Conservation (phyloP, 2,888 invertebrate species). For the Eupithecia pulchellata region DNA sequence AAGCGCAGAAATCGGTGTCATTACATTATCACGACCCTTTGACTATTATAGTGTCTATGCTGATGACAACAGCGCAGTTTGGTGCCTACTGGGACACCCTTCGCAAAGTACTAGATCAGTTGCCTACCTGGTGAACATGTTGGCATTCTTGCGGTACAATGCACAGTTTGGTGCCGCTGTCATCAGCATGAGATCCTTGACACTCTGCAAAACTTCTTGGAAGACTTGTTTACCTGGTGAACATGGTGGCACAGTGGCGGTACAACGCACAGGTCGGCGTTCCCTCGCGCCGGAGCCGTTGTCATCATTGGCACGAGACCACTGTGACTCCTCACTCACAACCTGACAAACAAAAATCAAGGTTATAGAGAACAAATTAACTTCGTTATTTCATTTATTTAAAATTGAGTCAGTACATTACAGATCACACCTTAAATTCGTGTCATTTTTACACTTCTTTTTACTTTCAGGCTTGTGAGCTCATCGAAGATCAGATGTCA, state of each 20-base stretch:
- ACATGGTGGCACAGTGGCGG: constrained; percentile 71
- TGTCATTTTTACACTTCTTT: too few relatives aligned
- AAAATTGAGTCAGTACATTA: too few relatives aligned
- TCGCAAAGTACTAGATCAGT: too few relatives aligned
- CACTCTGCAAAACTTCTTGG: not conserved
- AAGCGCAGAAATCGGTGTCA: not conserved
- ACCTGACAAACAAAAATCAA: constrained; percentile 48
- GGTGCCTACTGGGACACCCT: too few relatives aligned
- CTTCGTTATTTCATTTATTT: not conserved
- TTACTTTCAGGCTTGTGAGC: too few relatives aligned
- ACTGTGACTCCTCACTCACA: constrained; percentile 52
- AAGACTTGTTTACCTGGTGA: constrained; percentile 69
- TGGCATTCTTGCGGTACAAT: not conserved
- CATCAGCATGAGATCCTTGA: not conserved
- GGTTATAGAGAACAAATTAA: not conserved
- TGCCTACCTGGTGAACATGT: not conserved
- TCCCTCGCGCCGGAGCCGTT: constrained; percentile 71
- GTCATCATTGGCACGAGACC: constrained; percentile 75
- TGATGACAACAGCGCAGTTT: too few relatives aligned
- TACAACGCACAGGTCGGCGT: constrained; percentile 77
- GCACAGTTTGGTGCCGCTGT: not conserved
- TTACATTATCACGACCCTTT: not conserved
- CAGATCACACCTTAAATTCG: too few relatives aligned
- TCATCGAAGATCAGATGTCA: too few relatives aligned
- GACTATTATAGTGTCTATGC: too few relatives aligned